Base-by-base conservation (phyloP, 2,113 vertebrate species). In the Turdus rufiventris region DNA sequence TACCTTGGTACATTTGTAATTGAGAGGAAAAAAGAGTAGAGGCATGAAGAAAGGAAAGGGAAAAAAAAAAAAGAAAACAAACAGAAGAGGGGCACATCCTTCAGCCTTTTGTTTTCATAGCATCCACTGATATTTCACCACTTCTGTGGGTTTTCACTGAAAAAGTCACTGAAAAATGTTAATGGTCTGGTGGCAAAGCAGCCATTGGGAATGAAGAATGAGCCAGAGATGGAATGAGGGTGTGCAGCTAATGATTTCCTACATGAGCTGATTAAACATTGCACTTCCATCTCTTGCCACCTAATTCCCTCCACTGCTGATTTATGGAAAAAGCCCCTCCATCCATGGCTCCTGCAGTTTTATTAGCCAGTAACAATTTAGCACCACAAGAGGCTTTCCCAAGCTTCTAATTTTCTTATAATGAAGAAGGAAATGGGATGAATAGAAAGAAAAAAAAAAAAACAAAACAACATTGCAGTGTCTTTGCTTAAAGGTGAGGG, bases 211-310 rank as follows among this genome's bases (percentile, higher is more conserved):
- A 98, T 98, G 98, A 98, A 94, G 54, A 97, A 98, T 98, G 97
- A 97, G 92, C 58, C 72, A 86, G 96, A 2, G 15, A 93, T 0
- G 2, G 92, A 97, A 97, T 70, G 97, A 97, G 96, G 95, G 97
- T 97, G 72, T 95, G 95, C 92, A 94, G 97, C 94, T 97, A 98
- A 98, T 97, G 97, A 97, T 97, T 98, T 96, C 97, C 97, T 98
- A 96, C 97, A 96, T 14, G 94, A 94, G 97, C 96, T 98, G 97
- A 98, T 98, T 97, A 98, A 97, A 96, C 94, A 96, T 84, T 93
- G 43, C 95, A 91, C 96, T 96, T 96, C 97, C 95, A 84, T 96
- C 97, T 96, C 95, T 97, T 95, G 92, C 96, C 96, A 97, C 95
- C 97, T 97, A 96, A 97, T 97, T 97, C 97, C 96, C 94, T 94